Evolutionary conservation across 2,797 vertebrate species (phyloP).

Genomic region (Prunella strophiata): DNA sequence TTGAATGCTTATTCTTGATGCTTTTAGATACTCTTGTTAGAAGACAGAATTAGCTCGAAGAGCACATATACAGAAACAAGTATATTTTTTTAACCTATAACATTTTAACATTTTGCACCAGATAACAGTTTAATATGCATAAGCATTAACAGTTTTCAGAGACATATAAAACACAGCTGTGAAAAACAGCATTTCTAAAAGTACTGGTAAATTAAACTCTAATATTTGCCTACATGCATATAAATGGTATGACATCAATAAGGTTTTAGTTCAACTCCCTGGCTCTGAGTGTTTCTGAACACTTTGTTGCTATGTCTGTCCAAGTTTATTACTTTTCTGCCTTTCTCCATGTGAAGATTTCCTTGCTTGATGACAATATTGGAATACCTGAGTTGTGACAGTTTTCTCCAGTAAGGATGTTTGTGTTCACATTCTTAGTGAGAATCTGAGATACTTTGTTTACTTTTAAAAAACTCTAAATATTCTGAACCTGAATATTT

Average conservation of each 20-base stretch:
- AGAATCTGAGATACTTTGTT: not conserved
- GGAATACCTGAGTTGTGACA: not conserved
- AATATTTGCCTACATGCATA: not conserved
- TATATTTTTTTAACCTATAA: not conserved
- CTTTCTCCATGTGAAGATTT: not conserved
- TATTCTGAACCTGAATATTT: not conserved
- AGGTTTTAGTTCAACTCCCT: not conserved
- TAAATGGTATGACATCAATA: not conserved
- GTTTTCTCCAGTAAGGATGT: not conserved
- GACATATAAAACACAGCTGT: not conserved
- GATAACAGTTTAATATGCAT: not conserved
- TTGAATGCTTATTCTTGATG: not conserved
- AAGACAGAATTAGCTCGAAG: not conserved
- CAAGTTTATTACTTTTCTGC: not conserved
- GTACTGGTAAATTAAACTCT: not conserved
- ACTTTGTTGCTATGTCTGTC: not conserved
- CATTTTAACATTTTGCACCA: not conserved
- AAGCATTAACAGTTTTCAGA: not conserved
- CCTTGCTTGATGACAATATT: not conserved
- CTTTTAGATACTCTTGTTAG: not conserved
- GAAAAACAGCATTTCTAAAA: not conserved
- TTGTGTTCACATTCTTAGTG: not conserved
- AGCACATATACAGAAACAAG: not conserved
- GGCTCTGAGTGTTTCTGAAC: not conserved
- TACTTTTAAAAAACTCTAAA: not conserved